Conservation (phyloP, 2,888 invertebrate species). For the Cinara cedri region DNA sequence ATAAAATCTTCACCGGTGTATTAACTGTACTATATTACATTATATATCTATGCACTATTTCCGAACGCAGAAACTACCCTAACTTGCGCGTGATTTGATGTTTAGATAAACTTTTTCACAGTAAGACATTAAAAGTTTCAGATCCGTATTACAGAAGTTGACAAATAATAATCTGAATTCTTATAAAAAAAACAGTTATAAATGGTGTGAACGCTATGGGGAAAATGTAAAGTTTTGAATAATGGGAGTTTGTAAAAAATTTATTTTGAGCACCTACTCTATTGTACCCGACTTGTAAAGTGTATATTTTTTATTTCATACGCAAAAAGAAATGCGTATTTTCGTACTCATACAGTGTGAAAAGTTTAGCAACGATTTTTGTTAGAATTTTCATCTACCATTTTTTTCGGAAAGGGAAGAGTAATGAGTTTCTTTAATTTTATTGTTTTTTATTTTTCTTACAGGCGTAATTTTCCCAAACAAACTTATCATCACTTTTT, state of each 20-base stretch:
- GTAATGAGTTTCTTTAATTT: neutral
- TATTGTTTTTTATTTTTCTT: neutral
- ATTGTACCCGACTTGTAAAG: no score
- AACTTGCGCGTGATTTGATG: neutral
- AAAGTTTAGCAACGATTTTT: conserved; percentile 41
- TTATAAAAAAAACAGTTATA: no score
- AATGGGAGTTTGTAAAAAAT: neutral
- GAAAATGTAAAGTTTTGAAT: conserved; percentile 32
- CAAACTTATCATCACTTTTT: conserved; percentile 5
- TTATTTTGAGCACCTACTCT: no score
- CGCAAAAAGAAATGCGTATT: conserved; percentile 35
- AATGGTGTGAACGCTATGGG: conserved; percentile 33
- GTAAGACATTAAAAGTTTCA: conserved; percentile 40
- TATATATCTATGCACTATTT: neutral
- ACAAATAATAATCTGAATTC: conserved; percentile 26
- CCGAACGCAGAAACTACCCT: neutral
- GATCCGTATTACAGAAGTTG: neutral
- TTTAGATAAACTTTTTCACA: conserved; percentile 14
- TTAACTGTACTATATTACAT: no score
- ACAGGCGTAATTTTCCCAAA: neutral
- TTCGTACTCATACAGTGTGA: neutral
- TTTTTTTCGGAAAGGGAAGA: neutral
- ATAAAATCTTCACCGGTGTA: neutral
- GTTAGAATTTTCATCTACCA: neutral
- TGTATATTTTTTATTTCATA: conserved; percentile 17